These are phyloP conservation scores for Helicoverpa armigera DNA, from an alignment of 1,140 invertebrate species.

Conservation along the genomic window DNA sequence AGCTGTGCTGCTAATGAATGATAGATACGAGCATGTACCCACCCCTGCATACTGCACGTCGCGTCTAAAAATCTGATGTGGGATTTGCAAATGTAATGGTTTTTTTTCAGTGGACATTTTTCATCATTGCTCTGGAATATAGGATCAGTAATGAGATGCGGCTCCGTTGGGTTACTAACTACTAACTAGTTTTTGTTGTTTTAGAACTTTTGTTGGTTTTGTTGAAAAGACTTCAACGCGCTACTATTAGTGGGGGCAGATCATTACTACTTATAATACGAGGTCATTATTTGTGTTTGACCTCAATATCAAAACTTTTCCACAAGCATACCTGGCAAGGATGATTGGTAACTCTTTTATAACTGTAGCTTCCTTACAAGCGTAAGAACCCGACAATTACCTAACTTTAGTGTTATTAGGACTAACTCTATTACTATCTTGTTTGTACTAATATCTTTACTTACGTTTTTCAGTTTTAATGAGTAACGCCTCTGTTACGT, in stretches of 20 bases:
- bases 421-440: no score
- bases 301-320: no score
- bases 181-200: conserved; percentile 53
- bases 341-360: no score
- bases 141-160: conserved; percentile 67
- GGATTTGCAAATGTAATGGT: conserved; percentile 69
- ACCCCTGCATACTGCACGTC: conserved; percentile 61
- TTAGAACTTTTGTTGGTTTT: conserved; percentile 28
- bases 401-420: no score
- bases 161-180: conserved; percentile 50
- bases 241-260: conserved; percentile 13
- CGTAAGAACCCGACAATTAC: no score
- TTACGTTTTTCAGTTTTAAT: no score
- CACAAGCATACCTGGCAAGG: no score
- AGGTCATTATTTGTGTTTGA: no score
- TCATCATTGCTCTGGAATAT: conserved; percentile 62
- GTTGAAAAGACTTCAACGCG: conserved; percentile 64
- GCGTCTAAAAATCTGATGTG: conserved; percentile 78
- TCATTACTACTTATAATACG: not conserved
- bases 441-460: no score
- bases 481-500: no score
- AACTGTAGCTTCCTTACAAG: no score
- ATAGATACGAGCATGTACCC: conserved; percentile 81
- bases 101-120: conserved; percentile 61
- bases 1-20: conserved; percentile 85